phyloP scores from a whole-genome alignment of 1,140 invertebrate genomes.

The Colletes gigas region DNA sequence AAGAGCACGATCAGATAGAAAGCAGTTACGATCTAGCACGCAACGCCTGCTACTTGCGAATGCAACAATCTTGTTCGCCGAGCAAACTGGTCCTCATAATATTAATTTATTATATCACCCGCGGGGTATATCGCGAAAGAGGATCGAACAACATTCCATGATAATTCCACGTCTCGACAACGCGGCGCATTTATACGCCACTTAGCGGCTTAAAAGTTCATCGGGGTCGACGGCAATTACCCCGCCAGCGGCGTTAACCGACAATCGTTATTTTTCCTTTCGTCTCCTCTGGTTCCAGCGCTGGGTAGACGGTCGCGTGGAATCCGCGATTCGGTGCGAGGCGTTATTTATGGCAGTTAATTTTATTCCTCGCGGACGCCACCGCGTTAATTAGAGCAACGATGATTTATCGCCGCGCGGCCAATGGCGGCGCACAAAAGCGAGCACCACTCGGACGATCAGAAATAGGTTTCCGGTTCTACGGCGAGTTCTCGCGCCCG shows the following conservation, averaged over 20 bases:
- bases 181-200: not conserved
- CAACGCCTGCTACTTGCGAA: not conserved
- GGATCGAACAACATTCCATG: not conserved
- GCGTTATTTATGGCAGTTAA: conserved; percentile 17
- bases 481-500: not conserved
- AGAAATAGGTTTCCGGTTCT: conserved; percentile 41
- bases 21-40: not conserved
- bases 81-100: not conserved
- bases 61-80: not conserved
- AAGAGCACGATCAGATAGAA: too few species aligned
- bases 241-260: not conserved
- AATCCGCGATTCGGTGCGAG: not conserved
- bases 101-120: not conserved
- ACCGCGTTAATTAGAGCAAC: conserved; percentile 45
- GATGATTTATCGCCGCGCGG: conserved; percentile 38
- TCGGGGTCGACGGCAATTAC: not conserved
- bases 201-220: not conserved
- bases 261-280: not conserved
- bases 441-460: conserved; percentile 19
- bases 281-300: too few species aligned
- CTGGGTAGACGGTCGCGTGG: not conserved
- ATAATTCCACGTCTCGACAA: not conserved
- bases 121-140: not conserved
- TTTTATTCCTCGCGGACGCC: conserved; percentile 23
- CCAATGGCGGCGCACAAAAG: conserved; percentile 10